Evolutionary conservation across 2,888 invertebrate genomes (phyloP), one percentile per base, ranked within the genome.

Genomic region (Stictocephala bisonia): DNA sequence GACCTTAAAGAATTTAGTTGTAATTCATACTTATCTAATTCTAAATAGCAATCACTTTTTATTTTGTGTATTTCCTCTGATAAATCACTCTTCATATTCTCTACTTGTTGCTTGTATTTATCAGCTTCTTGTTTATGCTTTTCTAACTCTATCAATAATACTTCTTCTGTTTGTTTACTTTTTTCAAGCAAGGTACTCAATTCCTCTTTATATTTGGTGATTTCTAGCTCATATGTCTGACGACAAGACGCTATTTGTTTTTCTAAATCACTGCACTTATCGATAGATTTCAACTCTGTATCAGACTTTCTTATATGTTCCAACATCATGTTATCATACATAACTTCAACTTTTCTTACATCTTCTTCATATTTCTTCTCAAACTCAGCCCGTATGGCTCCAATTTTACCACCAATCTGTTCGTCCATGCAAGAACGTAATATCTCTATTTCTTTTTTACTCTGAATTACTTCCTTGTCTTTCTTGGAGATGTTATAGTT

Each of bases 281-380:
- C 13, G 9, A 60, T 26, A 24, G 41, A 3, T 22, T 60, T 60
- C 35, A 40, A 40, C 7, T 40, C 35, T 15, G 3, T 9, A 11
- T 40, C 60, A 22, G 40, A 20, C 22, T 60, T 60, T 7, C 60
- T 20, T 6, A 60, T 40, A 18, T 60, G 41, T 40, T 60, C 40
- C 20, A 60, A 22, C 40, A 60, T 22, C 41, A 60, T 60, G 1
- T 26, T 24, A 40, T 60, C 60, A 40, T 60, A 60, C 41, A 60
- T 24, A 1, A 7, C 11, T 20, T 60, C 60, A 6, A 60, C 60
- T 40, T 60, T 60, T n/a, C 26, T 20, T 4, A 60, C 40, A 60
- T 60, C 60, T 40, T 60, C 40, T 1, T 20, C 60, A 60, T 60
- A 60, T 24, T 60, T 60, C 18, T 56, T 60, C 26, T 60, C 60